Evolutionary conservation across 1,140 invertebrate species (phyloP).

Genomic region (Sinonovacula constricta): DNA sequence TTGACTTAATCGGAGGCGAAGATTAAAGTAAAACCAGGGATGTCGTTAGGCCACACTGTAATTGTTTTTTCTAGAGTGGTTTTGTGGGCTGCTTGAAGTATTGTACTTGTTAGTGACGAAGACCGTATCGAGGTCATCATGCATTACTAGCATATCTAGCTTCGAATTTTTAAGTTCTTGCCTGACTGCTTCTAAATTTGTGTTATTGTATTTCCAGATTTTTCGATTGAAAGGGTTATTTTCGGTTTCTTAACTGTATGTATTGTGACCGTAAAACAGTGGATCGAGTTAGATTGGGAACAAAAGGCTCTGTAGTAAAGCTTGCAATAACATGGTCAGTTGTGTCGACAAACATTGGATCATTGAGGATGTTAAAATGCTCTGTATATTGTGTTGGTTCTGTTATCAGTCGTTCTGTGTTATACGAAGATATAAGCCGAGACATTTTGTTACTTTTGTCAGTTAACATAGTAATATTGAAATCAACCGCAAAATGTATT

Average conservation of each 20-base stretch:
- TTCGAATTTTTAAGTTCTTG: no score
- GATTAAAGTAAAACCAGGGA: no score
- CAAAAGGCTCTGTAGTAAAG: no score
- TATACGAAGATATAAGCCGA: no score
- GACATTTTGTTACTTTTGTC: no score
- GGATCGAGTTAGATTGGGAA: no score
- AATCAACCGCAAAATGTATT: no score
- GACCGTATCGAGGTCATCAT: not conserved
- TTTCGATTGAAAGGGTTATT: not conserved
- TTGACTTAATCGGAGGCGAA: constrained; percentile 7
- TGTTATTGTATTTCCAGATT: constrained; percentile 13
- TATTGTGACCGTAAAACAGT: no score
- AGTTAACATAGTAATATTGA: no score
- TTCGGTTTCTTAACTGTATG: not conserved
- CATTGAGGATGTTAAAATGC: not conserved
- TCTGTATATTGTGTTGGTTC: constrained; percentile 39
- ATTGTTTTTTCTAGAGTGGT: not conserved
- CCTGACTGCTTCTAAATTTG: not conserved
- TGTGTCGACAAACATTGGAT: constrained; percentile 24
- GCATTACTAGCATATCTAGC: constrained; percentile 9
- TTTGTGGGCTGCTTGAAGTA: constrained; percentile 14
- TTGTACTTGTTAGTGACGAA: not conserved
- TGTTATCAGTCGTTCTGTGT: not conserved
- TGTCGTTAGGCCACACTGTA: not conserved
- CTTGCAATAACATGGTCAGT: not conserved